Percentiles rank a stretch among this genome's conserved stretches.
These are phyloP conservation scores for Poicephalus meyeri DNA, from an alignment of 2,113 vertebrate species.

Conservation along the genomic window DNA sequence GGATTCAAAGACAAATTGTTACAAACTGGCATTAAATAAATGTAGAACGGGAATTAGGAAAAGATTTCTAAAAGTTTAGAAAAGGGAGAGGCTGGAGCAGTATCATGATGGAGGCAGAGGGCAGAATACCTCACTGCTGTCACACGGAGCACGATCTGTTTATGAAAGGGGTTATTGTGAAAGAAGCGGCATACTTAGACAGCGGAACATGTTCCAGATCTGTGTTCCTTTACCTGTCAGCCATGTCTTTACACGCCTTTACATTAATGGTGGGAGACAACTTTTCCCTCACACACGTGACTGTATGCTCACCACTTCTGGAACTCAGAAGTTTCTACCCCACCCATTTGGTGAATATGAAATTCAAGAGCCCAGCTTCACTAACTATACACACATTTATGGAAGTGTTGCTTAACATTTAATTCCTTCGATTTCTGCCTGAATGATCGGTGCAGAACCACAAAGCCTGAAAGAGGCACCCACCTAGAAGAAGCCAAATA, in stretches of 20 bases:
- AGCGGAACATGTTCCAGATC: background rate
- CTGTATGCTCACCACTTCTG: background rate
- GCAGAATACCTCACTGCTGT: background rate
- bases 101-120: background rate
- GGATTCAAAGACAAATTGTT: background rate
- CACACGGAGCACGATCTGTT: background rate
- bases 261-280: background rate
- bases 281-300: background rate
- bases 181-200: background rate
- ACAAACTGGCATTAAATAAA: background rate
- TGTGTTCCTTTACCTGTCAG: slow-evolving; percentile 19
- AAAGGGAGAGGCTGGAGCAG: background rate
- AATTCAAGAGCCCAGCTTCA: background rate
- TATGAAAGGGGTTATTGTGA: background rate
- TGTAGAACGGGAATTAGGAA: background rate
- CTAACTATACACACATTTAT: slow-evolving; percentile 3
- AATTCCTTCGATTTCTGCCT: background rate
- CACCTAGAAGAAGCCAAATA: slow-evolving; percentile 28
- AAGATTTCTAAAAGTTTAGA: background rate
- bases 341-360: background rate
- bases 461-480: slow-evolving; percentile 7
- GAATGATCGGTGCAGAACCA: background rate
- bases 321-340: background rate
- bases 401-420: slow-evolving; percentile 11
- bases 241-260: background rate